A percentile compares a stretch with the other conserved stretches of the same genome.
These are phyloP conservation scores for Hafferia zeledoni DNA, from an alignment of 2,797 vertebrate genomes.

Conservation along the genomic window DNA sequence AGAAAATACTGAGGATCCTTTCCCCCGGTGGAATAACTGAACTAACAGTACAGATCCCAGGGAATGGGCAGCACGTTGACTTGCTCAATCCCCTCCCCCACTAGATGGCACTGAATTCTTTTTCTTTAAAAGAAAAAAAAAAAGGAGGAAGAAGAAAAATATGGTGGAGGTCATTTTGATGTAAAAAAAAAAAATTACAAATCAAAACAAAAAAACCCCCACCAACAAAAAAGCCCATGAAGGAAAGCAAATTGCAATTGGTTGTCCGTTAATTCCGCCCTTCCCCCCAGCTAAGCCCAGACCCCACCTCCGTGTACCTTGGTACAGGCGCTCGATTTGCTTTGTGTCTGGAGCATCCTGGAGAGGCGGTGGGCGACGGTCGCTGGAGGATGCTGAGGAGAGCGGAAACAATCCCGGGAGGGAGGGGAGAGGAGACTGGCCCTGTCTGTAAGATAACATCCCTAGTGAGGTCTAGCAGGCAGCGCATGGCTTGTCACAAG, in stretches of 20 bases:
- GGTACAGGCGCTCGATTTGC: neutral
- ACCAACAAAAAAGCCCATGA: neutral
- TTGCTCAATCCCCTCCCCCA: slow-evolving; percentile 75
- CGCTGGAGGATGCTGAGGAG: slow-evolving; percentile 2
- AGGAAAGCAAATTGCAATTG: neutral
- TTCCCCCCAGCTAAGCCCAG: neutral
- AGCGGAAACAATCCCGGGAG: neutral
- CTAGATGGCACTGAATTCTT: slow-evolving; percentile 83
- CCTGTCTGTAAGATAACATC: neutral
- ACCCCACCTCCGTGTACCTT: neutral
- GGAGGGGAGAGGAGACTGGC: neutral
- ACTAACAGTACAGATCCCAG: neutral
- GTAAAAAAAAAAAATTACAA: neutral
- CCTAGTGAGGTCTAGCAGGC: neutral
- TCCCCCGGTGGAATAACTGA: neutral
- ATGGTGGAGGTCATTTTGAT: slow-evolving; percentile 70
- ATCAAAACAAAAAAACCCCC: no score
- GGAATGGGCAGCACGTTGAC: neutral
- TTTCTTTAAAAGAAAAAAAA: slow-evolving; percentile 49
- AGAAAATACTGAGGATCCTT: neutral
- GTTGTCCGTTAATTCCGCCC: neutral
- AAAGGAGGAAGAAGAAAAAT: slow-evolving; percentile 46
- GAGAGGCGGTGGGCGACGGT: neutral
- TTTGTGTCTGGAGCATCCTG: neutral
- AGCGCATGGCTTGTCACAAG: neutral